Evolutionary conservation across 1,140 invertebrate species (phyloP).

Genomic region (Berghia stephanieae): DNA sequence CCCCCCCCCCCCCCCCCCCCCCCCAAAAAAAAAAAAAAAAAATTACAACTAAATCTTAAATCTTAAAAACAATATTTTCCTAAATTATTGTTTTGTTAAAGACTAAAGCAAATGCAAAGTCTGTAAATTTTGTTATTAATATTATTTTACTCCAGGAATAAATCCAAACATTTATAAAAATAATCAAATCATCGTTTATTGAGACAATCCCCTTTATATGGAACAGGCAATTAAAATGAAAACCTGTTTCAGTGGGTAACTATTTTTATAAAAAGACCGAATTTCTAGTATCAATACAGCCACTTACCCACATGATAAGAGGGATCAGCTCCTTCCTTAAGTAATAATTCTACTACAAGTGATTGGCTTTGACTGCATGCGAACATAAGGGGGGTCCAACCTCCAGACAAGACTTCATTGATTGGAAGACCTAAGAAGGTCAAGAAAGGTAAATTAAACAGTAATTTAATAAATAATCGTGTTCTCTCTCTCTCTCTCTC

Average conservation of each 20-base stretch:
- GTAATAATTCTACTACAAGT: slow-evolving; percentile 63
- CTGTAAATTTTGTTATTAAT: background rate
- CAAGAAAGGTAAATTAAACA: too few relatives aligned
- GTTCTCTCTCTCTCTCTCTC: too few relatives aligned
- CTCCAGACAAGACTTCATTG: slow-evolving; percentile 63
- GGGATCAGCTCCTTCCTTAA: slow-evolving; percentile 66
- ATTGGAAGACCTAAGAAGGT: slow-evolving; percentile 59
- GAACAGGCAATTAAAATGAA: background rate
- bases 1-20: too few relatives aligned
- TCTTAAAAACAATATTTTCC: background rate
- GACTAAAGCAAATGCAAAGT: background rate
- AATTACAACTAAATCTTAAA: background rate
- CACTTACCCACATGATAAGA: slow-evolving; percentile 68
- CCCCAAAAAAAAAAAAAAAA: background rate
- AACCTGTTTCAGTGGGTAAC: background rate
- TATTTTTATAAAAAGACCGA: background rate
- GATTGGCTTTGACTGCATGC: slow-evolving; percentile 64
- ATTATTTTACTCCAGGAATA: background rate
- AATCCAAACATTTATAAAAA: background rate
- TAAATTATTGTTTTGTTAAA: too few relatives aligned
- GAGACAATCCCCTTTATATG: background rate
- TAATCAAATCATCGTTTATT: background rate
- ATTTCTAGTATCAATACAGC: background rate
- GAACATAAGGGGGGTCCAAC: slow-evolving; percentile 70
- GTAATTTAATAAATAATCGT: too few relatives aligned